A percentile compares a stretch with the other conserved stretches of the same genome.
These are phyloP conservation scores for Crotophaga sulcirostris DNA, from an alignment of 2,113 vertebrate species.

Conservation along the genomic window DNA sequence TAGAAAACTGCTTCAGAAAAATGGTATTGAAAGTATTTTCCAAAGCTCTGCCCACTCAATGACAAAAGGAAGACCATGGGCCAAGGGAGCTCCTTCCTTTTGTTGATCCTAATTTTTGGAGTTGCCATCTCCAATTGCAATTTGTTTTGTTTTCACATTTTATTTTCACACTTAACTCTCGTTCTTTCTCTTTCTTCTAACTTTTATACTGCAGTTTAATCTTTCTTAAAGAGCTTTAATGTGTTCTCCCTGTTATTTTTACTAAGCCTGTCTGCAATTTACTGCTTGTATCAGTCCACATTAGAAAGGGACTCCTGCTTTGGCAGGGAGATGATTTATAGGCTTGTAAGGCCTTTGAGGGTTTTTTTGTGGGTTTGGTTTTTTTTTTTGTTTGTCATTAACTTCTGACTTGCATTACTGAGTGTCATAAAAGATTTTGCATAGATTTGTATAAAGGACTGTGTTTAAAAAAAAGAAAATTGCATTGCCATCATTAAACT, in stretches of 20 bases:
- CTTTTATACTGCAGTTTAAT: neutral
- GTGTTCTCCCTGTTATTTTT: neutral
- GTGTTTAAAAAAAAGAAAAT: neutral
- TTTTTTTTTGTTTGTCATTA: neutral
- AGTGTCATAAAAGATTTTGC: neutral
- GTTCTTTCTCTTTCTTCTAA: neutral
- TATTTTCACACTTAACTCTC: neutral
- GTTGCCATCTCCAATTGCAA: neutral
- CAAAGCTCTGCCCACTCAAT: neutral
- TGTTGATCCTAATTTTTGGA: neutral
- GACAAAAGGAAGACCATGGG: neutral
- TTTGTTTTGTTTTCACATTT: neutral
- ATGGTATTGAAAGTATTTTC: neutral
- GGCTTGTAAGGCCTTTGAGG: neutral
- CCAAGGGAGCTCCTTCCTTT: neutral
- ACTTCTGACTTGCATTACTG: neutral
- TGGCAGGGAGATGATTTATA: neutral
- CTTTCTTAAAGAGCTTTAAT: neutral
- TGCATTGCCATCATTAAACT: neutral
- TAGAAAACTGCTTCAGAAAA: neutral
- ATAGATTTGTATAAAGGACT: neutral
- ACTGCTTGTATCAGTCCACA: neutral
- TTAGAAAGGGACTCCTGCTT: neutral
- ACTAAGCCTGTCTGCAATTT: neutral
- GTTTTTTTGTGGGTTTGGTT: neutral